Base-by-base conservation (phyloP, 92 coral and sea anemone genomes). In the Bergia sp. region DNA sequence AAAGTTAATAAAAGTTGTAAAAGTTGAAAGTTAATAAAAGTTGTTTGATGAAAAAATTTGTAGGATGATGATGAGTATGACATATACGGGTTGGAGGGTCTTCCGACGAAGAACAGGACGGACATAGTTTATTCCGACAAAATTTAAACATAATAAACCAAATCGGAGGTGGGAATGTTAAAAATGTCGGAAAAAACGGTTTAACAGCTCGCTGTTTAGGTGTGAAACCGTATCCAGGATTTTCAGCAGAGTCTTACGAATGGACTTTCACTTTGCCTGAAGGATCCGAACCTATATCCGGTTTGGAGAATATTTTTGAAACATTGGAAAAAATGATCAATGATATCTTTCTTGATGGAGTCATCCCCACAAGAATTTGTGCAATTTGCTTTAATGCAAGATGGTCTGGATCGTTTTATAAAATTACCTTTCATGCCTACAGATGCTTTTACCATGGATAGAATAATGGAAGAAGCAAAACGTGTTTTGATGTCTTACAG, bases 261-360 rank as follows among this genome's bases (percentile, higher is more conserved):
- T 72, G 76, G 41, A 72, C 76, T 55, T 55, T 55, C 64, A 55
- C 64, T 55, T 55, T 55, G 64, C 64, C 64, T 55, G 64, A 55
- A 55, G 64, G 64, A 55, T 55, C 64, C 64, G 64, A 55, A 55
- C 64, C 64, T 55, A 55, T 55, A 55, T 55, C 64, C 64, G 64
- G 64, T 55, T 55, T 55, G 64, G 64, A 55, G 64, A 55, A 55
- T 55, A 55, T 55, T 55, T 55, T 55, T 15, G 64, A 55, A 55
- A 55, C 64, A 55, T 55, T 55, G 64, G 64, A 55, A 55, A n/a
- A n/a, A n/a, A n/a, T n/a, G n/a, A n/a, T n/a, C 15, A 6, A 6
- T 55, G 64, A 15, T 6, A 55, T 6, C 64, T 6, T 6, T 55
- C 64, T 55, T 55, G 64, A 55, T 55, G 64, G 64, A 55, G 64